Base-by-base conservation (phyloP, 2,797 vertebrate species). In the Sebastes trivittatus region DNA sequence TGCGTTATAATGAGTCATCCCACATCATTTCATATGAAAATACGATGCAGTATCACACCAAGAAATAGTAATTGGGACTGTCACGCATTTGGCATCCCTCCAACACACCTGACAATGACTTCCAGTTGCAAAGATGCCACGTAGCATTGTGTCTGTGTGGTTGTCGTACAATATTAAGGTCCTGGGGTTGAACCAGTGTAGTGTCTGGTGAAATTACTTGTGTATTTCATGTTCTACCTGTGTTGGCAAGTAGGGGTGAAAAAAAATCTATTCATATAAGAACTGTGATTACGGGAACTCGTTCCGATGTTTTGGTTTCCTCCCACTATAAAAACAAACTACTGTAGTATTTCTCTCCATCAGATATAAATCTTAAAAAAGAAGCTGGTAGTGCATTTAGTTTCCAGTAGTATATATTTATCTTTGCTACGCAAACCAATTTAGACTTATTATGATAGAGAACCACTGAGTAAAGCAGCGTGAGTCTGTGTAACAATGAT, bases 1-100 rank as follows among this genome's bases (percentile, higher is more conserved):
- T 79, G 75, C 76, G 90, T 86, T 72, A 59, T 81, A 89, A 89
- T 84, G 46, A 73, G 60, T 60, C 62, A 59, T 52, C 29, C 62
- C 25, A n/a, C 59, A 63, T 69, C 29, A 60, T 30, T 20, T 23
- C 49, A 76, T 36, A 60, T 63, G n/a, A 38, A 75, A 63, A 78
- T 55, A 56, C n/a, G 4, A 9, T 32, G 49, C 22, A 18, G 46
- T 29, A 72, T 65, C 38, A 27, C 38, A 36, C 32, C 23, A 55
- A 79, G 23, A 63, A 64, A 27, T 4, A 59, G 23, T n/a, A 2
- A 78, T 81, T 65, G 61, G 38, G n/a, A 80, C 56, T 38, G 67
- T 30, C 58, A 58, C 18, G 29, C 30, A 75, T 67, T 11, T 67
- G 34, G 55, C 52, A 14, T 38, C 58, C 29, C 14, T 56, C 20